Evolutionary conservation across 2,113 vertebrate genomes (phyloP), one percentile per base, ranked within the genome.

Genomic region (Brienomyrus longianalis): DNA sequence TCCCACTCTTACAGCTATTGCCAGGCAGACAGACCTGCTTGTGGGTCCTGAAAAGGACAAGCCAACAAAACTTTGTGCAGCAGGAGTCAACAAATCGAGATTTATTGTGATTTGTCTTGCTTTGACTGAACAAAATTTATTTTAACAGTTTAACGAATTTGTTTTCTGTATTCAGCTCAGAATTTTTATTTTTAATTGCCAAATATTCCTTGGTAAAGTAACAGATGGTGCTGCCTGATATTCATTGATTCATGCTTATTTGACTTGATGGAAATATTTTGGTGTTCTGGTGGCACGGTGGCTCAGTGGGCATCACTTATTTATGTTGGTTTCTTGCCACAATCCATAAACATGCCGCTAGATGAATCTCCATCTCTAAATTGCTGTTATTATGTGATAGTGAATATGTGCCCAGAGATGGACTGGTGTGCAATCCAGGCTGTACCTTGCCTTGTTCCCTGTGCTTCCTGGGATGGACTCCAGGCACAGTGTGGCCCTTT

Each of bases 161-260:
- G 62, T 66, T 66, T 66, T 66, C 62, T 11, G n/a, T 70, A 70
- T 80, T 43, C 6, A 19, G 13, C 23, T 50, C n/a, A 48, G 31
- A 85, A 51, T 19, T 17, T 43, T 80, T 80, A 35, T 43, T 80
- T 43, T 80, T 85, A 85, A 85, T 85, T 85, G 83, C 43, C 39
- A 85, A 50, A 45, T 50, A 85, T 85, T 45, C 47, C 23, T 45
- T 48, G 83, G 15, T 51, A 50, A 8, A 39, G 35, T 80, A 43
- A 80, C 31, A 80, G 31, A 80, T 43, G 74, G 74, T 80, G 35
- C n/a, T 80, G 74, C 39, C 5, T 80, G 74, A 39, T 43, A 80
- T 80, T 80, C 11, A 80, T 39, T 80, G 74, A 80, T 80, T 80
- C 74, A 80, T 17, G 74, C 74, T 80, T 80, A 80, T 80, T 80